Base-by-base conservation (phyloP, 1,140 invertebrate species). In the Drosophila fuyamai region DNA sequence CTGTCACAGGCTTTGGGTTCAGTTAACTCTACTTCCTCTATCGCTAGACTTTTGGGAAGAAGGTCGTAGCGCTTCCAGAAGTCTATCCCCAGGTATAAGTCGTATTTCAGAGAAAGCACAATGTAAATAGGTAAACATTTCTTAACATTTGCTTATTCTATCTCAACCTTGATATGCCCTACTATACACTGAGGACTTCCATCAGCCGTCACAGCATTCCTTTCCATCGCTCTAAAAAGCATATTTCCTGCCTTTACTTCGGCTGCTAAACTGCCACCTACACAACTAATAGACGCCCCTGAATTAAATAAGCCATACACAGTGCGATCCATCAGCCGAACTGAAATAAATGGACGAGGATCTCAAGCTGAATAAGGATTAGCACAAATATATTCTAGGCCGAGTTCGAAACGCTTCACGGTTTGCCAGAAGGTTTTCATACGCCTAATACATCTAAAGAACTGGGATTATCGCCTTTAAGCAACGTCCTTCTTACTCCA, bases 321-420 rank as follows among this genome's bases (percentile, higher is more conserved):
- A 8, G 48, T 50, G 27, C 48, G 48, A 50, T 50, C 27, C 23
- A 29, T 7, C 13, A n/a, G 27, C 6, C 48, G 29, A 35, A 51
- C 48, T 51, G 48, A 9, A 32, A 51, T 51, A 51, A 35, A 51
- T 8, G 29, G 48, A 14, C 48, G 48, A 51, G 48, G 48, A 51
- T 51, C 29, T 14, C n/a, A n/a, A n/a, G n/a, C n/a, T n/a, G n/a
- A n/a, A n/a, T n/a, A n/a, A n/a, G n/a, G n/a, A n/a, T n/a, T n/a
- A n/a, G n/a, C n/a, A n/a, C 44, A 13, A 47, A 47, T 12, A 5
- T 23, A 47, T 12, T 46, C 14, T 46, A 10, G 4, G 10, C 44
- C 16, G 5, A 36, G 14, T 12, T 36, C 14, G 14, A 9, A 53
- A 36, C 29, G 29, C 1, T 18, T 36, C 8, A 16, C 9, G 9